Evolutionary conservation across 2,797 vertebrate species (phyloP).

Genomic region (Periparus ater): DNA sequence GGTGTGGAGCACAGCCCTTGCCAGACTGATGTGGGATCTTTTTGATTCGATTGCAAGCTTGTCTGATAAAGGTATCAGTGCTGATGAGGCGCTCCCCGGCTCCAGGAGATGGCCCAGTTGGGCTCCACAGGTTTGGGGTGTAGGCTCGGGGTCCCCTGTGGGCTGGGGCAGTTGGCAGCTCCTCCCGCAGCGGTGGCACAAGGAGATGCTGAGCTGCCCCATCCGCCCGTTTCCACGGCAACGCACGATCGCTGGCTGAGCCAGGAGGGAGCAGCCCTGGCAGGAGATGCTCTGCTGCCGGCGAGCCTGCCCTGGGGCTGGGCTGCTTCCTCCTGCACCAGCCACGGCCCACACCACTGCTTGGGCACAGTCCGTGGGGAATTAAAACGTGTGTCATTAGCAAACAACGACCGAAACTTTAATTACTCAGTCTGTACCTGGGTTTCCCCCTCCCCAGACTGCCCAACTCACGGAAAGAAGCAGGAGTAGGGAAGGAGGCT

Average conservation of each 20-base stretch:
- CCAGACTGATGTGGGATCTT: not conserved
- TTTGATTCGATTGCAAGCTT: not conserved
- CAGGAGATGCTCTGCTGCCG: not conserved
- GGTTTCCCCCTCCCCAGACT: not conserved
- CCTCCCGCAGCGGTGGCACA: not conserved
- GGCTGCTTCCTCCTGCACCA: not conserved
- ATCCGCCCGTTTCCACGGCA: slow-evolving; percentile 2
- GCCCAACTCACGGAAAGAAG: not conserved
- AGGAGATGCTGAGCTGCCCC: not conserved
- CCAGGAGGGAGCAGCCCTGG: not conserved
- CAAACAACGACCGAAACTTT: slow-evolving; percentile 20
- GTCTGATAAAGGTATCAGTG: fast-evolving
- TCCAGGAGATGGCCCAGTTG: fast-evolving
- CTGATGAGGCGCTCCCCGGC: fast-evolving
- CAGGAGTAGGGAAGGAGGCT: not conserved
- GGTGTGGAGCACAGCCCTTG: not conserved
- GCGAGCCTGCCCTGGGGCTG: not conserved
- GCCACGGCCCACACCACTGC: not conserved
- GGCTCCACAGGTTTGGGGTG: not conserved
- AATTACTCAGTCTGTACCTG: slow-evolving; percentile 46
- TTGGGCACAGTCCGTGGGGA: not conserved
- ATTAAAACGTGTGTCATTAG: slow-evolving; percentile 58
- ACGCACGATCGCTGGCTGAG: not conserved
- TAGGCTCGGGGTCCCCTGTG: not conserved
- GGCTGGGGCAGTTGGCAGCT: not conserved